Conservation (phyloP, 2,797 vertebrate genomes). For the Amphiprion clarkii region DNA sequence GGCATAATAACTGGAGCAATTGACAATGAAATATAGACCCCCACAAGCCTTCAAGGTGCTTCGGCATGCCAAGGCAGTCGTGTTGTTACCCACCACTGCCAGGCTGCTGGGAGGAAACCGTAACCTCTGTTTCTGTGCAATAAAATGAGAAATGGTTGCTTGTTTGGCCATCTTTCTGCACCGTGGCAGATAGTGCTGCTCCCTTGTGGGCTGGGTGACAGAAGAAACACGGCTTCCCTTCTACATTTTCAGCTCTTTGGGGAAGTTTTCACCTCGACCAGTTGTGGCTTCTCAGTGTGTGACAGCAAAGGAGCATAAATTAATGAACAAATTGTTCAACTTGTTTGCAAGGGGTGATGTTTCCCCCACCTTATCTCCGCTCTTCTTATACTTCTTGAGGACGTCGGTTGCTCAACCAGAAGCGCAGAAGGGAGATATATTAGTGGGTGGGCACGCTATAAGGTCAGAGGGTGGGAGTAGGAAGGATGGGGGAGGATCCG, state of each 20-base stretch:
- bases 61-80: conserved; percentile 46
- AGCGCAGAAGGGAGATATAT: conserved; percentile 49
- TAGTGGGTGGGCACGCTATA: conserved; percentile 38
- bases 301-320: not conserved
- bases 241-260: conserved; percentile 8
- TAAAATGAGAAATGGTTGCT: conserved; percentile 46
- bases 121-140: conserved; percentile 18
- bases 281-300: not conserved
- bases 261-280: conserved; percentile 8
- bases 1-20: conserved; percentile 57
- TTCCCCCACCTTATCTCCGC: not conserved
- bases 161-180: conserved; percentile 34
- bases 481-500: conserved; percentile 54
- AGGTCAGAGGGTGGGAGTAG: conserved; percentile 55
- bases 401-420: not conserved
- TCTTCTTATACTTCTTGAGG: conserved; percentile 21
- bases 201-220: conserved; percentile 11
- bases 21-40: conserved; percentile 68
- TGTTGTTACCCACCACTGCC: conserved; percentile 32
- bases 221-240: not conserved
- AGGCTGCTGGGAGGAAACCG: conserved; percentile 26
- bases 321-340: no score
- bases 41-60: conserved; percentile 58
- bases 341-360: conserved; percentile 1
- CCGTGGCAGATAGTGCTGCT: conserved; percentile 30